These are phyloP conservation scores for Diplodus sargus DNA, from an alignment of 2,797 vertebrate species.

Conservation along the genomic window DNA sequence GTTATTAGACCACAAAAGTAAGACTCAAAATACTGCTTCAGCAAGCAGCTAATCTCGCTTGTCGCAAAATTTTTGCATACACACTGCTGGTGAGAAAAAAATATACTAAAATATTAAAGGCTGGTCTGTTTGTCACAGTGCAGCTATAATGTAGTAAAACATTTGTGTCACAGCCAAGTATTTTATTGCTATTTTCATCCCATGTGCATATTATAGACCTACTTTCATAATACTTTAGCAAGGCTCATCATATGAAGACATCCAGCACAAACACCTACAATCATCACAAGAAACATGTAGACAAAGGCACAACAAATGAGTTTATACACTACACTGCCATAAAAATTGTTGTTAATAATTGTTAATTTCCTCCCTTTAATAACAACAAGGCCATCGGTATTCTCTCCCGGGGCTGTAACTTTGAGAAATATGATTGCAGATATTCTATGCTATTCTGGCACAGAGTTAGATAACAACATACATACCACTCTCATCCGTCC, in stretches of 20 bases:
- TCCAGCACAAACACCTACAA: neutral
- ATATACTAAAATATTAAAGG: constrained; percentile 8
- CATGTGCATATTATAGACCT: neutral
- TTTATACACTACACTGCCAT: neutral
- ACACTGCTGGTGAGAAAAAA: neutral
- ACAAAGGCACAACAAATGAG: neutral
- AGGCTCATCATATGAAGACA: neutral
- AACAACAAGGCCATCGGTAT: neutral
- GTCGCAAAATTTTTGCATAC: constrained; percentile 18
- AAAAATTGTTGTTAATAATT: too few species aligned
- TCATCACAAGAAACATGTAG: neutral
- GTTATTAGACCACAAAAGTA: constrained; percentile 21
- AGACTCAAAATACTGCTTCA: constrained; percentile 25
- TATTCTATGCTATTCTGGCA: neutral
- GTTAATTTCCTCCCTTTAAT: neutral
- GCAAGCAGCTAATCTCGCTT: neutral
- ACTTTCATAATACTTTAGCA: neutral
- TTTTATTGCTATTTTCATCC: neutral
- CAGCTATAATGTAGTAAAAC: neutral
- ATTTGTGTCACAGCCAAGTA: neutral
- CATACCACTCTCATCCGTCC: neutral
- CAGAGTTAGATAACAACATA: neutral
- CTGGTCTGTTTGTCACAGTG: constrained; percentile 12
- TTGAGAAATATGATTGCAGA: neutral
- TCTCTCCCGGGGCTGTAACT: neutral